phyloP scores from a whole-genome alignment of 92 coral and sea anemone species.

The Zoanthus gigantus region DNA sequence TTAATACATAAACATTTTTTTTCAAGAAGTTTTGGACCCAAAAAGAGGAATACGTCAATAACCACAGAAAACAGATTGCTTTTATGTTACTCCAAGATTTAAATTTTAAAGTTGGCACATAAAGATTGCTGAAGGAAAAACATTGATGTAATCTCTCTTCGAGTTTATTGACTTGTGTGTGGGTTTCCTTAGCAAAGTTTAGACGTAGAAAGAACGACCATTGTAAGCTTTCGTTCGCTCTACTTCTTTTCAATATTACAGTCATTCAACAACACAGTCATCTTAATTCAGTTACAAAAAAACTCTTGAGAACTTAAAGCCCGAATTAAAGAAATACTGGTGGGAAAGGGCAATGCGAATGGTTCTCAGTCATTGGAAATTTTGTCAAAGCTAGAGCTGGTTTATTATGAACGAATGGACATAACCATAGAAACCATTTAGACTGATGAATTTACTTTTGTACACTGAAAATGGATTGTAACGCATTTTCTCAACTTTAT shows the following conservation, averaged over 20 bases:
- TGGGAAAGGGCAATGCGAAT: constrained; percentile 21
- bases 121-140: not conserved
- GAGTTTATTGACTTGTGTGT: not conserved
- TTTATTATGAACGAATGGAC: not conserved
- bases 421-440: constrained; percentile 27
- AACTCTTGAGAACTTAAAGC: constrained; percentile 27
- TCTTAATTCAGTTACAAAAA: constrained; percentile 29
- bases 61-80: not conserved
- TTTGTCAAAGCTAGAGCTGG: not conserved
- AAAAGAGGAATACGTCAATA: no score
- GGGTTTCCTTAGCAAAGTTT: constrained; percentile 51
- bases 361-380: constrained; percentile 18
- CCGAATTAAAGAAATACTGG: constrained; percentile 35
- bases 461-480: constrained; percentile 22
- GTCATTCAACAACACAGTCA: constrained; percentile 16
- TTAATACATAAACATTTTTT: not conserved
- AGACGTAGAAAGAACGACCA: constrained; percentile 38
- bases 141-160: not conserved
- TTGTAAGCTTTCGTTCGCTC: constrained; percentile 7
- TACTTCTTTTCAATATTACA: constrained; percentile 10
- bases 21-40: not conserved
- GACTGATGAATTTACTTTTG: constrained; percentile 17
- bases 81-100: not conserved
- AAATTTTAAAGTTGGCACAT: not conserved
- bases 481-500: constrained; percentile 11